Evolutionary conservation across 2,888 invertebrate genomes (phyloP).

Genomic region (Thecophora atra): DNA sequence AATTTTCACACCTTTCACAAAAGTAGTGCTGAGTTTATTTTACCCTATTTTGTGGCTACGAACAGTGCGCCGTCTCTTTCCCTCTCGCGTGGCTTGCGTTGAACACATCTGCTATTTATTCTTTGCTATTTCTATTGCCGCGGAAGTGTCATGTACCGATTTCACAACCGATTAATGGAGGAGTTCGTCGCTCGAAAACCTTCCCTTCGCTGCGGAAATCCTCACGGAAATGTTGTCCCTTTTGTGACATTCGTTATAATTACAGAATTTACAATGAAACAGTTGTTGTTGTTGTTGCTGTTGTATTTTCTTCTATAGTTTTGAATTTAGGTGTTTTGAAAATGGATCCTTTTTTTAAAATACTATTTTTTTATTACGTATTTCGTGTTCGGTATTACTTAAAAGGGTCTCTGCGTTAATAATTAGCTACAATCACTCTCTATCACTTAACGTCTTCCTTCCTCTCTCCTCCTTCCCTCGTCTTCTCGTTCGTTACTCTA

Average conservation of each 20-base stretch:
- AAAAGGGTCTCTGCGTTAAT: neutral
- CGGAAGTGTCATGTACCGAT: constrained; percentile 41
- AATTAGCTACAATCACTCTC: neutral
- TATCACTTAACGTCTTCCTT: too few relatives aligned
- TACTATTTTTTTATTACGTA: neutral
- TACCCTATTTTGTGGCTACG: constrained; percentile 16
- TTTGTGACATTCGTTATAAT: neutral
- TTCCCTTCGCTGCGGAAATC: constrained; percentile 19
- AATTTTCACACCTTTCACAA: constrained; percentile 30
- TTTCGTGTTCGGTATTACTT: neutral
- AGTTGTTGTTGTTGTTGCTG: neutral
- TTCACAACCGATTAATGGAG: constrained; percentile 37
- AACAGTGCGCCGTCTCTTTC: constrained; percentile 1
- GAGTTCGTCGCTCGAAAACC: constrained; percentile 24
- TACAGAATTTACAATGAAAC: neutral
- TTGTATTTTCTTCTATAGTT: neutral
- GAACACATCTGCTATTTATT: constrained; percentile 42
- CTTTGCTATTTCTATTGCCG: constrained; percentile 4
- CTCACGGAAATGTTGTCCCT: neutral
- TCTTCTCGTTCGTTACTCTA: neutral
- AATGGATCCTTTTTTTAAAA: constrained; percentile 5
- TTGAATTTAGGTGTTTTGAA: neutral
- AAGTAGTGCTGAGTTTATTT: neutral
- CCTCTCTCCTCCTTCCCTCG: neutral
- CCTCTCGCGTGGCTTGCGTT: neutral